Evolutionary conservation across 2,113 vertebrate species (phyloP).

Genomic region (Petaurus breviceps): DNA sequence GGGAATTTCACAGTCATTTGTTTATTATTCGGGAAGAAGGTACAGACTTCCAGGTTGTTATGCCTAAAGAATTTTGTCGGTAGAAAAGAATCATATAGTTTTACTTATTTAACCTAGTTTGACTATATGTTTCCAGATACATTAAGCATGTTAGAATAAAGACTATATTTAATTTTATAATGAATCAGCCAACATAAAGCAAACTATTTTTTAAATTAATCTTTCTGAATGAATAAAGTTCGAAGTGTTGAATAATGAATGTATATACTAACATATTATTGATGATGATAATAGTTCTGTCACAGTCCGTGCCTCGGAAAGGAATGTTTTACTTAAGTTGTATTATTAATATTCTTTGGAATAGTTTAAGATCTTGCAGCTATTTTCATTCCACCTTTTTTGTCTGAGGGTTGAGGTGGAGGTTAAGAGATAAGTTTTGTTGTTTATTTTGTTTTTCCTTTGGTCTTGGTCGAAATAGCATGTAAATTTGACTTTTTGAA

Average conservation of each 20-base stretch:
- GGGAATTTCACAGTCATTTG: conserved; percentile 36
- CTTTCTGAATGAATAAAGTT: conserved; percentile 54
- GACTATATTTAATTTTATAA: conserved; percentile 39
- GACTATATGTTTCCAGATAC: conserved; percentile 35
- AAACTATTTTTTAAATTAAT: conserved; percentile 62
- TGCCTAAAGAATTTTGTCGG: conserved; percentile 2
- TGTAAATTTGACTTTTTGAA: conserved; percentile 1
- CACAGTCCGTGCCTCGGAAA: neutral
- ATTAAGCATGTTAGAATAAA: conserved; percentile 56
- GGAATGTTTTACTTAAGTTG: neutral
- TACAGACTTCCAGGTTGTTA: neutral
- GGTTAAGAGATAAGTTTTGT: neutral
- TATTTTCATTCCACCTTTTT: neutral
- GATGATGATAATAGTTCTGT: conserved; percentile 23
- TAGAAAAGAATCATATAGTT: conserved; percentile 43
- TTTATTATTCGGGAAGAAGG: conserved; percentile 48
- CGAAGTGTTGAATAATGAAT: conserved; percentile 67
- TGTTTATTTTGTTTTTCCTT: neutral
- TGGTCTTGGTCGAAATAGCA: neutral
- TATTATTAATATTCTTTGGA: neutral
- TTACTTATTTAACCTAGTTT: conserved; percentile 45
- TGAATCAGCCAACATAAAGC: neutral
- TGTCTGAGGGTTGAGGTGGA: neutral
- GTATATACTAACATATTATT: conserved; percentile 33
- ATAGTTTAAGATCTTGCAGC: neutral